Conservation (phyloP, 2,113 vertebrate genomes). For the Ictalurus furcatus region DNA sequence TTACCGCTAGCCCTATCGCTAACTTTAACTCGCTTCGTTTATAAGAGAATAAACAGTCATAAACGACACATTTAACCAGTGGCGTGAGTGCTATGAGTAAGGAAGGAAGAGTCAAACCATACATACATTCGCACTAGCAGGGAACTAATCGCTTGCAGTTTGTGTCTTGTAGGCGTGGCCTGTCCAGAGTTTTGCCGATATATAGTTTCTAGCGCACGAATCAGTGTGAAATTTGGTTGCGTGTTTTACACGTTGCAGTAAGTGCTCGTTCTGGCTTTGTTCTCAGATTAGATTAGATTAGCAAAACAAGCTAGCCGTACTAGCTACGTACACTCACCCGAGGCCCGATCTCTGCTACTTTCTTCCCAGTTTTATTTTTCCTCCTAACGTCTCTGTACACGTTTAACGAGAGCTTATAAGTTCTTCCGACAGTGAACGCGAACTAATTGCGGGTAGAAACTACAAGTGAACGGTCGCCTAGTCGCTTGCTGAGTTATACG, state of each 20-base stretch:
- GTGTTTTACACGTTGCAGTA: not conserved
- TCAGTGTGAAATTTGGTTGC: not conserved
- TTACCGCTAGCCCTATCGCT: not conserved
- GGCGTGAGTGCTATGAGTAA: not conserved
- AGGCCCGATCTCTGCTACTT: too few species aligned
- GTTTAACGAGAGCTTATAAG: too few species aligned
- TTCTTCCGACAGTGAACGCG: too few species aligned
- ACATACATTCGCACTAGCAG: not conserved
- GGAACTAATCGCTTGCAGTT: not conserved
- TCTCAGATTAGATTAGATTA: not conserved
- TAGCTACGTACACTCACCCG: not conserved
- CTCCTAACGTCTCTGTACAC: too few species aligned
- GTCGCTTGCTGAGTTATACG: too few species aligned
- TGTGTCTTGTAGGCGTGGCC: not conserved
- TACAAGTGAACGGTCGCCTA: too few species aligned
- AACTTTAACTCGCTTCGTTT: not conserved
- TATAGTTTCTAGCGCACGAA: not conserved
- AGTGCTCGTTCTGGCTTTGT: not conserved
- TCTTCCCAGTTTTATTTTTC: too few species aligned
- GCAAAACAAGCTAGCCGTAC: not conserved
- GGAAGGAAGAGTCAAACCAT: too few species aligned
- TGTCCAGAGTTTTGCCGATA: not conserved
- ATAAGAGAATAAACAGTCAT: too few species aligned
- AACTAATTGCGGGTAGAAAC: not conserved
- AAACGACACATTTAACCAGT: not conserved